These are phyloP conservation scores for Iphiclides podalirius DNA, from an alignment of 2,888 invertebrate genomes.

Conservation along the genomic window DNA sequence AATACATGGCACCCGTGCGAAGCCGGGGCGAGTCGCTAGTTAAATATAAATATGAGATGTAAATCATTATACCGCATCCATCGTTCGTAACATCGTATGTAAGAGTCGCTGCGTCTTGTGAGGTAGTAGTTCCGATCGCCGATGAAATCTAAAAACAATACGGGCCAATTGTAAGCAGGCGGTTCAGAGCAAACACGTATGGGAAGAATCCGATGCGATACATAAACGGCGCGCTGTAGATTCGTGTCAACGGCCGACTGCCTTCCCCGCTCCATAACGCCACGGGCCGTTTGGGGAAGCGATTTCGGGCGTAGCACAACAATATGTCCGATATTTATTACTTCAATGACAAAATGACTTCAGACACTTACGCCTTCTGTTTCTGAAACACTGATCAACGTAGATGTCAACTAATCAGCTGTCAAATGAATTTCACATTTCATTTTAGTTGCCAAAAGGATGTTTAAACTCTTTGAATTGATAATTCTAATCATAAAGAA, in stretches of 20 bases:
- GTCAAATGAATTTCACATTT: too few relatives aligned
- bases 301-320: slow-evolving; percentile 59
- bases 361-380: too few relatives aligned
- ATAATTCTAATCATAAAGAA: too few relatives aligned
- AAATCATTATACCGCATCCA: too few relatives aligned
- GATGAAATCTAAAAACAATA: slow-evolving; percentile 54
- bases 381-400: too few relatives aligned
- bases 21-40: too few relatives aligned
- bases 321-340: slow-evolving; percentile 37
- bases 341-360: not conserved
- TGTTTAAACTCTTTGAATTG: too few relatives aligned
- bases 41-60: too few relatives aligned
- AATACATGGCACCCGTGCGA: too few relatives aligned
- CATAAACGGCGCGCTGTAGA: slow-evolving; percentile 69
- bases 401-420: too few relatives aligned
- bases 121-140: slow-evolving; percentile 8
- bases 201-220: slow-evolving; percentile 68
- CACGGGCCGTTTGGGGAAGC: slow-evolving; percentile 40
- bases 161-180: slow-evolving; percentile 55
- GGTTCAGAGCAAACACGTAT: slow-evolving; percentile 55
- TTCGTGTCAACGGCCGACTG: slow-evolving; percentile 75
- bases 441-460: too few relatives aligned
- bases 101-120: not conserved
- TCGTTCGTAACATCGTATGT: too few relatives aligned
- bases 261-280: slow-evolving; percentile 38